Percentiles rank a stretch among this genome's conserved stretches.
phyloP scores from a whole-genome alignment of 2,113 vertebrate species.

The Silurus glanis region DNA sequence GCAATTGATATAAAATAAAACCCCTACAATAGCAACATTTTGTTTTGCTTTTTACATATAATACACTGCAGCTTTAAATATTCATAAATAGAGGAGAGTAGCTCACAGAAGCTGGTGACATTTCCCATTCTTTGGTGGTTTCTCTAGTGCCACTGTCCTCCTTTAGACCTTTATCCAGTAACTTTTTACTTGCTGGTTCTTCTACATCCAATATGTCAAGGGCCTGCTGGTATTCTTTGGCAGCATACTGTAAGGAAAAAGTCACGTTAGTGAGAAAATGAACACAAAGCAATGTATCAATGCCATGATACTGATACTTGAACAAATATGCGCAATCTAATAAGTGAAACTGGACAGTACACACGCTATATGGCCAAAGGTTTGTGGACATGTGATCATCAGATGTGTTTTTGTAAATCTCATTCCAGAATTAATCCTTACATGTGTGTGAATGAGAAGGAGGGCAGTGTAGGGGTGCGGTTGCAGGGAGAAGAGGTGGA shows the following conservation, averaged over 20 bases:
- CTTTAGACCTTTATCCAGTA: constrained; percentile 84
- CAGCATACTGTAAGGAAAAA: constrained; percentile 83
- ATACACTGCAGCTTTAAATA: neutral
- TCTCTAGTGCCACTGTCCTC: constrained; percentile 83
- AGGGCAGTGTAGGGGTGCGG: no score
- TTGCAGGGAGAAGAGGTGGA: no score
- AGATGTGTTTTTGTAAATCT: neutral
- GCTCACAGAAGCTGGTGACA: constrained; percentile 90
- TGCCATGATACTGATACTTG: neutral
- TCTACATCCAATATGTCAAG: constrained; percentile 95
- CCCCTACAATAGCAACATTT: neutral
- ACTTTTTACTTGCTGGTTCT: constrained; percentile 86
- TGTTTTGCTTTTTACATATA: neutral
- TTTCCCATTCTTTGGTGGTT: constrained; percentile 85
- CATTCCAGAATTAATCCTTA: neutral
- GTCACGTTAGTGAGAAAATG: constrained; percentile 28
- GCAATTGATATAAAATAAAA: neutral
- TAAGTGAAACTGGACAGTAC: neutral
- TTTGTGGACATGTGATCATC: neutral
- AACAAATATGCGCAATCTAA: neutral
- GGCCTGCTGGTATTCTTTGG: constrained; percentile 96
- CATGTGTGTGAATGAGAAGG: no score
- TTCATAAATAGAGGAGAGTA: neutral
- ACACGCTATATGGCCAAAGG: neutral
- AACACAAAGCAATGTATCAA: neutral